Evolutionary conservation across 2,797 vertebrate genomes (phyloP), one percentile per base, ranked within the genome.

Genomic region (Scleropages formosus): DNA sequence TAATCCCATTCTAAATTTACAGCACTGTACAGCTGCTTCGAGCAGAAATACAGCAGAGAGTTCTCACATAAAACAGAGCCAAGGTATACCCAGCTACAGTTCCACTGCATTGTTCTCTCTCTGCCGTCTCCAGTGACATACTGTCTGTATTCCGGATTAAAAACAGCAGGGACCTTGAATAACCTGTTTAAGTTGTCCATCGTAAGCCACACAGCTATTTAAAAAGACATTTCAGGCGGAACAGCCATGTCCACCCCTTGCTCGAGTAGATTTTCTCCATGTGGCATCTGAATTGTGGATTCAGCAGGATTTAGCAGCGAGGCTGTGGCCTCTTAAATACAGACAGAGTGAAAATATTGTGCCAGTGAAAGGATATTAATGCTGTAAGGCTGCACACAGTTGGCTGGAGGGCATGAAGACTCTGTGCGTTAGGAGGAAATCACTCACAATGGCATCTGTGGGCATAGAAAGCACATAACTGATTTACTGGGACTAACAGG

Each of bases 351-450:
- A 70, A 24, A 22, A 49, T 39, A 16, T 67, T 0, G 13, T 0
- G 20, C 27, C 53, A 68, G 51, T 53, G 39, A 49, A 65, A 82
- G 96, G 97, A 98, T 99, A 99, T 94, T 98, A 95, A 81, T 96
- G 93, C 75, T 94, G 93, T 53, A 99, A 88, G 1, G 95, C 92
- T 0, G 89, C 75, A 77, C 95, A 98, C 81, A 99, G 92, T 85
- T 95, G 95, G 9, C 90, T 80, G 63, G 90, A 95, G 0, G 96
- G 91, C 95, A 98, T 97, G 93, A 97, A 98, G 77, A 97, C 88
- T 13, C 91, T 93, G 86, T 98, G 93, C 0, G 95, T 98, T 80
- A 96, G 89, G 67, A 99, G 93, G 78, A 99, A 99, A 86, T 98
- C 96, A 0, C 88, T 94, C 78, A 95, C 90, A 72, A 94, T 92